Percentiles rank a stretch among this genome's conserved stretches.
These are phyloP conservation scores for Uloborus plumipes DNA, from an alignment of 2,888 invertebrate species.

Conservation along the genomic window DNA sequence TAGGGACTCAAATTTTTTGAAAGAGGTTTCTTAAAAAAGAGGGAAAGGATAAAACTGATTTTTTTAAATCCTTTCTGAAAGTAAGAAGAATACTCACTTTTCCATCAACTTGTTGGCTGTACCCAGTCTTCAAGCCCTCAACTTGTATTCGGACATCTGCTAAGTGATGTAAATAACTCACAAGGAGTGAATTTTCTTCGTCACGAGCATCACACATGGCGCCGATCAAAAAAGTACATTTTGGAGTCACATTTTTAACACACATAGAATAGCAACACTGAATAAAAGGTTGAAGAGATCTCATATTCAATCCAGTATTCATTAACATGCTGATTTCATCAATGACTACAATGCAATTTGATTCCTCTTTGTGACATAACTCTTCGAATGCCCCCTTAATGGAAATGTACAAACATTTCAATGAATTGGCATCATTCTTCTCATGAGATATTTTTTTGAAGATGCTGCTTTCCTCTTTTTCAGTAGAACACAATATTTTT, in stretches of 20 bases:
- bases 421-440: not conserved
- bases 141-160: conserved; percentile 39
- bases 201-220: conserved; percentile 7
- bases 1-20: no score
- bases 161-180: conserved; percentile 25
- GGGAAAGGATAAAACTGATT: no score
- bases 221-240: conserved; percentile 27
- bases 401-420: conserved; percentile 24
- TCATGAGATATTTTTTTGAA: conserved; percentile 1
- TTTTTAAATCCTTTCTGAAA: no score
- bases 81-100: conserved; percentile 31
- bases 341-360: conserved; percentile 30
- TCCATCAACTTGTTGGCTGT: conserved; percentile 54
- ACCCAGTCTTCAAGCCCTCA: conserved; percentile 45
- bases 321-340: conserved; percentile 47
- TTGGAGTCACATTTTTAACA: not conserved
- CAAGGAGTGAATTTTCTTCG: conserved; percentile 4
- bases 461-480: not conserved
- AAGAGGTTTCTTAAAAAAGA: no score
- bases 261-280: conserved; percentile 22
- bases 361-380: not conserved
- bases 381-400: conserved; percentile 19
- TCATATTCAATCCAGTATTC: conserved; percentile 27
- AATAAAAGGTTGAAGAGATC: conserved; percentile 26
- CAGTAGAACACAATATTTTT: not conserved